phyloP scores from a whole-genome alignment of 1,140 invertebrate genomes.

The Semibalanus balanoides region DNA sequence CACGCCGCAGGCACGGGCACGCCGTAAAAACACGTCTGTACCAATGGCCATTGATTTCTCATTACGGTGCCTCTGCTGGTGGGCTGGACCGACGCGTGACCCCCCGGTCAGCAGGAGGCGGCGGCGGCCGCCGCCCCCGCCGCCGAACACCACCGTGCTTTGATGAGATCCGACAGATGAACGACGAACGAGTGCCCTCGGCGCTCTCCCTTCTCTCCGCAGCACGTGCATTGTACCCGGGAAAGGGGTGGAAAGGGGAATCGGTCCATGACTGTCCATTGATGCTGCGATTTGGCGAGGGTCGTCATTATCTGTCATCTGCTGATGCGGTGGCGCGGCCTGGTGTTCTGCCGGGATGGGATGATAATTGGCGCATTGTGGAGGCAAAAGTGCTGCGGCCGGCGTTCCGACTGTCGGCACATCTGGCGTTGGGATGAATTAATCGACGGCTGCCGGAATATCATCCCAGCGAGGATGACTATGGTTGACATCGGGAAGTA shows the following conservation, averaged over 20 bases:
- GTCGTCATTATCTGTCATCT: not conserved
- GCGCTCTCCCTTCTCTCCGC: not conserved
- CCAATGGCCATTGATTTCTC: not conserved
- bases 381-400: not conserved
- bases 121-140: too few relatives aligned
- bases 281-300: not conserved
- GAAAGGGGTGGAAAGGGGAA: not conserved
- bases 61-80: not conserved
- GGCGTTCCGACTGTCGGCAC: not conserved
- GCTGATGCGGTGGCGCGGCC: not conserved
- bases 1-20: too few relatives aligned
- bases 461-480: not conserved
- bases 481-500: not conserved
- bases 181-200: too few relatives aligned
- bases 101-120: not conserved
- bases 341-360: not conserved
- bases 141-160: not conserved
- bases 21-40: not conserved
- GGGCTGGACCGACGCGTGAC: too few relatives aligned
- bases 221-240: not conserved
- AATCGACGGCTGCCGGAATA: not conserved
- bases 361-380: not conserved
- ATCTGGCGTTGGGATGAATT: not conserved
- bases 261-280: not conserved
- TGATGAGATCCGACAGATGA: not conserved